Percentiles rank a stretch among this genome's conserved stretches.
Conservation (phyloP, 2,797 vertebrate species). For the Aphelocoma californica region DNA sequence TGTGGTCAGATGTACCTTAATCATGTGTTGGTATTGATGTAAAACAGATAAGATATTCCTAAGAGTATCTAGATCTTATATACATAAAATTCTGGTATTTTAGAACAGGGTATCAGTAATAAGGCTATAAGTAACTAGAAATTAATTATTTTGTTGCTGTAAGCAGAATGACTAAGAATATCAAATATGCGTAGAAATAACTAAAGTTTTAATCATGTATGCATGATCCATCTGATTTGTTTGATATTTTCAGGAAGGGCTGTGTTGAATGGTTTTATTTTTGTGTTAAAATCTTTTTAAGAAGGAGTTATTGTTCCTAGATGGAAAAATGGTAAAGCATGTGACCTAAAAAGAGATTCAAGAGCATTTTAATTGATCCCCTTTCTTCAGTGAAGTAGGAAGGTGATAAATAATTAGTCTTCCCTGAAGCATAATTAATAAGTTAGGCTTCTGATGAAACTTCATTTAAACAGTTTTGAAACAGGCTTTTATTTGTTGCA, state of each 20-base stretch:
- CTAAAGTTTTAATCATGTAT: not conserved
- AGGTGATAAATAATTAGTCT: constrained; percentile 48
- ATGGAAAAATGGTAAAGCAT: not conserved
- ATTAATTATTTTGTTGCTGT: not conserved
- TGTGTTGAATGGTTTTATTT: not conserved
- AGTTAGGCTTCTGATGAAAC: constrained; percentile 28
- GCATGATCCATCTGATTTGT: not conserved
- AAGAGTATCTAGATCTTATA: not conserved
- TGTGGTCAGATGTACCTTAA: not conserved
- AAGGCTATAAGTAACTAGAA: not conserved
- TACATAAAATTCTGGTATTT: not conserved
- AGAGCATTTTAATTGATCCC: constrained; percentile 35
- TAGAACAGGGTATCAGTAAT: not conserved
- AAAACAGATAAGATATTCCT: not conserved
- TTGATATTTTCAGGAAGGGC: not conserved
- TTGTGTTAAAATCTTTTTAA: not conserved
- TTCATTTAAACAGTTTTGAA: constrained; percentile 43
- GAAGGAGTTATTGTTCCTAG: not conserved
- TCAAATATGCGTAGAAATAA: not conserved
- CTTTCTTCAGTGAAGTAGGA: constrained; percentile 35
- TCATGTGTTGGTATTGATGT: not conserved
- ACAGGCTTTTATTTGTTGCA: not conserved
- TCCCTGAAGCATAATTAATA: constrained; percentile 45
- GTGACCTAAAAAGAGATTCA: constrained; percentile 28
- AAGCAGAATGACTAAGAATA: not conserved